Percentiles rank a stretch among this genome's conserved stretches.
These are phyloP conservation scores for Arnoldichthys spilopterus DNA, from an alignment of 2,797 vertebrate species.

Conservation along the genomic window DNA sequence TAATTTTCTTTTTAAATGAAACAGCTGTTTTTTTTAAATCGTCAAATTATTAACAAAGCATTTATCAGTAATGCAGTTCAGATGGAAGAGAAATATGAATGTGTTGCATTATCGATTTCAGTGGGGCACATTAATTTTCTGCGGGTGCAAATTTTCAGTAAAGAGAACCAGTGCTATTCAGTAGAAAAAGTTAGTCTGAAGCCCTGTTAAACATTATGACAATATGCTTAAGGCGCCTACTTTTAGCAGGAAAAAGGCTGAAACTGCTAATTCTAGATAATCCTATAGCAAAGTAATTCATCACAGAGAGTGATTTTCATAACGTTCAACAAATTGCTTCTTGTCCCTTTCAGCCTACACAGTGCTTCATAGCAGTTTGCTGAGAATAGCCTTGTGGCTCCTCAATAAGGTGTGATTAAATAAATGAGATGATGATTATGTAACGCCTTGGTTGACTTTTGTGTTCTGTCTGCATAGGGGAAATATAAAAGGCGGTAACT, in stretches of 20 bases:
- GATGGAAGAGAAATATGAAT: too few relatives aligned
- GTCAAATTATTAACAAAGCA: too few relatives aligned
- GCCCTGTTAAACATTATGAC: too few relatives aligned
- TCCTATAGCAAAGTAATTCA: conserved; percentile 26
- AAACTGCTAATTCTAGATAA: conserved; percentile 14
- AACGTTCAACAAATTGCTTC: conserved; percentile 27
- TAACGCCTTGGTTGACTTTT: conserved; percentile 16
- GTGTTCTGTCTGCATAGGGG: background rate
- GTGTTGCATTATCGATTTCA: too few relatives aligned
- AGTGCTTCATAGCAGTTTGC: conserved; percentile 5
- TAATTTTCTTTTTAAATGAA: too few relatives aligned
- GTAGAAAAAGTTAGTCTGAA: too few relatives aligned
- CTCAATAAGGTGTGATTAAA: conserved; percentile 18
- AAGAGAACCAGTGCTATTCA: too few relatives aligned
- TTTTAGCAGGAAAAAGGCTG: background rate
- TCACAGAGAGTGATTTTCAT: conserved; percentile 20
- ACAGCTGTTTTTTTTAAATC: too few relatives aligned
- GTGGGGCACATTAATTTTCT: too few relatives aligned
- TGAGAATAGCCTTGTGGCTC: conserved; percentile 23
- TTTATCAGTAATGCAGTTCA: too few relatives aligned
- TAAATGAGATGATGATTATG: conserved; percentile 11
- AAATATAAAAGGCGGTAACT: conserved; percentile 4
- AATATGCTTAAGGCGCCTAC: background rate
- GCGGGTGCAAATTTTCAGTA: too few relatives aligned
- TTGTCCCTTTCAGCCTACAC: conserved; percentile 15